These are phyloP conservation scores for Mus spretus DNA, from an alignment of 2,797 vertebrate species.

Conservation along the genomic window DNA sequence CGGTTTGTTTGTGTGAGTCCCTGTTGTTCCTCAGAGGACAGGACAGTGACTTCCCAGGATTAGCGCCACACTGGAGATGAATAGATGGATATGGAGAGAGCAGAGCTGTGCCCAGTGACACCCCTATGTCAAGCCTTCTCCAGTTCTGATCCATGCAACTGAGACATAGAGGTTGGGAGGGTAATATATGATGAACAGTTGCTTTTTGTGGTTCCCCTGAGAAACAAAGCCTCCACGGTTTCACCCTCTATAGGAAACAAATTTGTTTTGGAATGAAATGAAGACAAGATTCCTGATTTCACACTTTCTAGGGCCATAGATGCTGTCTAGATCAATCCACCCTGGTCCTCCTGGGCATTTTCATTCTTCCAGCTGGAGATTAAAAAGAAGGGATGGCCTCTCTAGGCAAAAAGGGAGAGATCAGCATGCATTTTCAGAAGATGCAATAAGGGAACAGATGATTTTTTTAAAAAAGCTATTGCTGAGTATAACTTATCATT, in stretches of 20 bases:
- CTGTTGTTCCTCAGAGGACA: conserved; percentile 27
- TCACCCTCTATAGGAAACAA: conserved; percentile 15
- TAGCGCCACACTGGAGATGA: background rate
- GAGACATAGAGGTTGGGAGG: background rate
- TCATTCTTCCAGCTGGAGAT: conserved; percentile 67
- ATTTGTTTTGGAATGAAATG: background rate
- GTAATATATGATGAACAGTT: background rate
- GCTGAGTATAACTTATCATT: conserved; percentile 65
- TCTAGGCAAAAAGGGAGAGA: conserved; percentile 46
- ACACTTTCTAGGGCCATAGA: conserved; percentile 12
- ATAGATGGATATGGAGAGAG: fast-evolving
- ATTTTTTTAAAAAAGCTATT: conserved; percentile 54
- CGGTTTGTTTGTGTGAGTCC: background rate
- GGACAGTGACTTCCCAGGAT: background rate
- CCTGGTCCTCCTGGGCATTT: conserved; percentile 44
- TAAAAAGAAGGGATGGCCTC: conserved; percentile 65
- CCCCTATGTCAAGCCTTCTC: background rate
- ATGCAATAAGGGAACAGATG: conserved; percentile 67
- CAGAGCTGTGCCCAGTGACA: fast-evolving
- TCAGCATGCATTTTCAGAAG: conserved; percentile 67
- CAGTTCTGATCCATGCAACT: background rate
- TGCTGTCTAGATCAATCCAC: background rate
- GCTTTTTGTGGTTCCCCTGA: conserved; percentile 26
- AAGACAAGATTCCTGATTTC: conserved; percentile 13
- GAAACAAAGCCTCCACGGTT: conserved; percentile 53